phyloP scores from a whole-genome alignment of 2,797 vertebrate species.

The Tinamus major region DNA sequence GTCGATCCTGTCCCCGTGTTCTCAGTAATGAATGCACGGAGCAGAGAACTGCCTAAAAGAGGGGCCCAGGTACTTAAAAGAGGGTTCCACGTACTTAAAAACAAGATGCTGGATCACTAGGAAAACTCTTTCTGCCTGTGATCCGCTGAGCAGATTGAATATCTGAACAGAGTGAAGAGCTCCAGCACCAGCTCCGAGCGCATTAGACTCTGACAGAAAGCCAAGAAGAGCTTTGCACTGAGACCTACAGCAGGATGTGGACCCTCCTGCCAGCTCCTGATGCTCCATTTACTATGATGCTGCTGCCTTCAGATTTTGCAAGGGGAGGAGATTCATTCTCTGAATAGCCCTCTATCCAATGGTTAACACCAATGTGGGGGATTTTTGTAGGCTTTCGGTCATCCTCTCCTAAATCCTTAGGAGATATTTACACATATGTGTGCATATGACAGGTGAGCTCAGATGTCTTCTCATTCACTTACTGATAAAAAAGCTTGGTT shows the following conservation, averaged over 20 bases:
- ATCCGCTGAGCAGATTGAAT: not conserved
- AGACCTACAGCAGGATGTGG: rapidly evolving
- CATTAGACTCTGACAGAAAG: not conserved
- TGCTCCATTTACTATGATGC: not conserved
- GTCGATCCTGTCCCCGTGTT: not conserved
- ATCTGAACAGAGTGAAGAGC: not conserved
- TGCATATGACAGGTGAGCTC: not conserved
- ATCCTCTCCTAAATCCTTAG: rapidly evolving
- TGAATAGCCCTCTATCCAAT: rapidly evolving
- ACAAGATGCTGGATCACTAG: not conserved
- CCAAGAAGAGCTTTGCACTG: not conserved
- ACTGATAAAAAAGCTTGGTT: not conserved
- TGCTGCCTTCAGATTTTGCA: not conserved
- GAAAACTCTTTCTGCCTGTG: not conserved
- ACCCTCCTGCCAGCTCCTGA: not conserved
- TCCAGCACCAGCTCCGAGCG: not conserved
- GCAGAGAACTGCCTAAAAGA: not conserved
- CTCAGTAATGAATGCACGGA: not conserved
- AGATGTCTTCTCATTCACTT: not conserved
- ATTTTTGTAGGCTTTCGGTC: not conserved
- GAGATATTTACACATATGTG: not conserved
- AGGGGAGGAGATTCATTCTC: not conserved
- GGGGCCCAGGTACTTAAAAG: not conserved
- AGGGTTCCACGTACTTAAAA: not conserved
- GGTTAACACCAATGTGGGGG: not conserved